A percentile compares a stretch with the other conserved stretches of the same genome.
Conservation (phyloP, 2,113 vertebrate genomes). For the Tragelaphus strepsiceros region DNA sequence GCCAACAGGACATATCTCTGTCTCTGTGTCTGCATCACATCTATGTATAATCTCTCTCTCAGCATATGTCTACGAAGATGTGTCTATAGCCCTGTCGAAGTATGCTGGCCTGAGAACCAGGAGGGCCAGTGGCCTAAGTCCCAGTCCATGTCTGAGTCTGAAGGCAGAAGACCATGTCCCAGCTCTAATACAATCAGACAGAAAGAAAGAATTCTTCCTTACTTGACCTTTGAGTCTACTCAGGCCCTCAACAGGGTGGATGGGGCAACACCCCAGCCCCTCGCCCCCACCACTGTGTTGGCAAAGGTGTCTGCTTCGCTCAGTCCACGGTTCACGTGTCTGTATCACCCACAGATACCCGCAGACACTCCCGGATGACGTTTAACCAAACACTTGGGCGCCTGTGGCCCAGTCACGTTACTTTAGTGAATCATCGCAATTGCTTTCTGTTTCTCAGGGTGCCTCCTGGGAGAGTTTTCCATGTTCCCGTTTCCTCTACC, state of each 20-base stretch:
- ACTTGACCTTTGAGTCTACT: not conserved
- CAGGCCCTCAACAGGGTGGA: not conserved
- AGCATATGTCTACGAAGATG: not conserved
- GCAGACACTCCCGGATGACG: not conserved
- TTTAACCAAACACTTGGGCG: not conserved
- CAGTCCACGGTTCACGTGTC: not conserved
- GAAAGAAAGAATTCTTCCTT: not conserved
- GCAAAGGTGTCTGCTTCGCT: not conserved
- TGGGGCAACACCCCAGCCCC: not conserved
- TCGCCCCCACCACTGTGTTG: not conserved
- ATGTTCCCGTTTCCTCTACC: not conserved
- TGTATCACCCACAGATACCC: not conserved
- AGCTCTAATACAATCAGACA: not conserved
- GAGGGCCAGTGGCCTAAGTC: not conserved
- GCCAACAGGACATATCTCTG: not conserved
- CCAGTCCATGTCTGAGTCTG: not conserved
- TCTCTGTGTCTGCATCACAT: not conserved
- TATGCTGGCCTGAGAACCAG: not conserved
- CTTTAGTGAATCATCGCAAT: not conserved
- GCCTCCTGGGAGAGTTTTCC: not conserved
- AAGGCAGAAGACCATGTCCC: not conserved
- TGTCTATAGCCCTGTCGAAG: not conserved
- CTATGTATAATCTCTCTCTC: not conserved
- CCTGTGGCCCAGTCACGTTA: not conserved
- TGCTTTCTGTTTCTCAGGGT: not conserved